Percentiles rank a stretch among this genome's conserved stretches.
Evolutionary conservation across 2,113 vertebrate genomes (phyloP).

Genomic region (Crotalus tigris): DNA sequence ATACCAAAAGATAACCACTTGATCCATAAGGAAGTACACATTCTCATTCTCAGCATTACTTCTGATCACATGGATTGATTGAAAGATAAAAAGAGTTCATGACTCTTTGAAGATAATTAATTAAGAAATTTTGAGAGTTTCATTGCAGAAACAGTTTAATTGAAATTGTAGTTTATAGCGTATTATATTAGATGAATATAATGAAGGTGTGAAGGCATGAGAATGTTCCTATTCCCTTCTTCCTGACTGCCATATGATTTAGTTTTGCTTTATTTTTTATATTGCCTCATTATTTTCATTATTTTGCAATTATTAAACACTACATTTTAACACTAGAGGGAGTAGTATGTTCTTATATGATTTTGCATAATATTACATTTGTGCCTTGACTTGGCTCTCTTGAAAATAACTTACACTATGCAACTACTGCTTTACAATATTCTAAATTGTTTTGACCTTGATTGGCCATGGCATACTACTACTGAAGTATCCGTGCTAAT

Average conservation of each 20-base stretch:
- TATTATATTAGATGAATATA: not conserved
- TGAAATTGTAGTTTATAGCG: not conserved
- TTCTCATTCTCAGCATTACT: not conserved
- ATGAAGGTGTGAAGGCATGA: not conserved
- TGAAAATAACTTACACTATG: not conserved
- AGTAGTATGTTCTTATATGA: constrained; percentile 35
- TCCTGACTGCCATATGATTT: not conserved
- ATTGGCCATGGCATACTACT: not conserved
- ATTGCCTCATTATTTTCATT: not conserved
- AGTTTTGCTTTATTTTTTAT: constrained; percentile 28
- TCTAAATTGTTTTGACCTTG: not conserved
- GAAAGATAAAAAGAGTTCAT: not conserved
- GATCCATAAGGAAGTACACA: not conserved
- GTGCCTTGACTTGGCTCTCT: not conserved
- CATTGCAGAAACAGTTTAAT: not conserved
- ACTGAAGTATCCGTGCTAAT: constrained; percentile 12
- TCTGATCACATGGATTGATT: not conserved
- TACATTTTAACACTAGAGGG: constrained; percentile 57
- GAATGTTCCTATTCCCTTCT: not conserved
- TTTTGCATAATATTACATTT: not conserved
- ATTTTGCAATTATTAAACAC: not conserved
- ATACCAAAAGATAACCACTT: not conserved
- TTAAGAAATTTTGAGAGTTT: not conserved
- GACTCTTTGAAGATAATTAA: not conserved
- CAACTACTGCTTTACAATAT: not conserved